A percentile compares a stretch with the other conserved stretches of the same genome.
phyloP scores from a whole-genome alignment of 2,113 vertebrate species.

The Oncorhynchus mykiss region DNA sequence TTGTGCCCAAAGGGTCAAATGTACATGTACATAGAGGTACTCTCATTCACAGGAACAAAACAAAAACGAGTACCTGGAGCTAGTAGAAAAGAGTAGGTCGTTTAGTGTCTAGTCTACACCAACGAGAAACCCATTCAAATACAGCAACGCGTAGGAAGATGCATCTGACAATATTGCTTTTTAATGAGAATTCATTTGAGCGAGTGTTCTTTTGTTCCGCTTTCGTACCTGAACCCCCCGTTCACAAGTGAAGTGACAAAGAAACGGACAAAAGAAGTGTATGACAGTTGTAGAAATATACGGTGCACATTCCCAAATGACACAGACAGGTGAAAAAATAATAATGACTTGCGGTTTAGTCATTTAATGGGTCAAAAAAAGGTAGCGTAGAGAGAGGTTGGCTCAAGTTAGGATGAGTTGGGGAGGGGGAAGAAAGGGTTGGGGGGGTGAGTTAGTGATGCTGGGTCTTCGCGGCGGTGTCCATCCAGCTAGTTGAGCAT shows the following conservation, averaged over 20 bases:
- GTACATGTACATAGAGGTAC: no score
- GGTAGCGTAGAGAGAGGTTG: no score
- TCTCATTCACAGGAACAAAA: no score
- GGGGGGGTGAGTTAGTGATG: conserved; percentile 4
- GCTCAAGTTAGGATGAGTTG: background rate
- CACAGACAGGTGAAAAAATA: conserved; percentile 15
- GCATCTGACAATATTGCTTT: conserved; percentile 15
- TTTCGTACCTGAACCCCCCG: background rate
- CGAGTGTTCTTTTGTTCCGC: background rate
- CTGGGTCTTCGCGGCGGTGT: conserved; percentile 9
- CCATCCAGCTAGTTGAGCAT: conserved; percentile 69
- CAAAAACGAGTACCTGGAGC: no score
- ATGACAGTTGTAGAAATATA: conserved; percentile 6
- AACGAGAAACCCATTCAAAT: no score
- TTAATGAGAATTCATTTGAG: conserved; percentile 9
- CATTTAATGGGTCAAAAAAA: conserved; percentile 16
- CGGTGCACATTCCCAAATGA: background rate
- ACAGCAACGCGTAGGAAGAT: background rate
- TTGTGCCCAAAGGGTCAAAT: no score
- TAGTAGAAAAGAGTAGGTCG: no score
- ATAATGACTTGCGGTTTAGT: background rate
- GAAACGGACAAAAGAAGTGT: background rate
- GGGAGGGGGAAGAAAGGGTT: background rate
- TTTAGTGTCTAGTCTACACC: no score
- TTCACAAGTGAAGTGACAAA: background rate